Evolutionary conservation across 2,113 vertebrate genomes (phyloP), one percentile per base, ranked within the genome.

Genomic region (Albula glossodonta): DNA sequence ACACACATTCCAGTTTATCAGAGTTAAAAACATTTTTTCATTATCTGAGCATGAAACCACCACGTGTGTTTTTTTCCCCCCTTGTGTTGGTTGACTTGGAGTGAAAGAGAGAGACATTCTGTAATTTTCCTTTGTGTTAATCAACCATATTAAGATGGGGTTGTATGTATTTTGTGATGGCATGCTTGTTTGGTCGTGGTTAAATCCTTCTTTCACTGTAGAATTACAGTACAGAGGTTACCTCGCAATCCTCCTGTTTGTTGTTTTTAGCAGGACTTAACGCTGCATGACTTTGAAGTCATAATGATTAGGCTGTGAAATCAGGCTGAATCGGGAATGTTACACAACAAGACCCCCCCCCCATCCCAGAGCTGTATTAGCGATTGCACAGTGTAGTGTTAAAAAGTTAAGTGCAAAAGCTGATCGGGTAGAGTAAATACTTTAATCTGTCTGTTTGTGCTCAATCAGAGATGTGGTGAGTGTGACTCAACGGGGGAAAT

Each of bases 371-470:
- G 51, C 66, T 25, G 48, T 77, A 19, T 84, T 84, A 51, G 15
- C 13, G n/a, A 74, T 84, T 84, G 70, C 63, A 49, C 49, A n/a
- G 57, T 83, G 48, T 60, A 3, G 15, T 4, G 60, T 83, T 78
- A n/a, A 5, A 60, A 51, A 77, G 31, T 50, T n/a, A 17, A 57
- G 17, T 5, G 31, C 0, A n/a, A 70, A 83, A 66, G 60, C 17
- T 78, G 78, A 77, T 25, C 63, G 22, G 60, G 66, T 48, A 50
- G 31, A 22, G 60, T 48, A 83, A 70, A 83, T 22, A 83, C 60
- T 74, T 83, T 85, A 80, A 79, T 80, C 80, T 51, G 80, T 60
- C 63, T 74, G 57, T 81, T 82, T 60, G 53, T 10, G 4, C 31
- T 82, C 49, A 9, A 74, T 25, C 17, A 49, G 53, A 66, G 22